Evolutionary conservation across 2,797 vertebrate genomes (phyloP), one percentile per base, ranked within the genome.

Genomic region (Clarias laeviceps): DNA sequence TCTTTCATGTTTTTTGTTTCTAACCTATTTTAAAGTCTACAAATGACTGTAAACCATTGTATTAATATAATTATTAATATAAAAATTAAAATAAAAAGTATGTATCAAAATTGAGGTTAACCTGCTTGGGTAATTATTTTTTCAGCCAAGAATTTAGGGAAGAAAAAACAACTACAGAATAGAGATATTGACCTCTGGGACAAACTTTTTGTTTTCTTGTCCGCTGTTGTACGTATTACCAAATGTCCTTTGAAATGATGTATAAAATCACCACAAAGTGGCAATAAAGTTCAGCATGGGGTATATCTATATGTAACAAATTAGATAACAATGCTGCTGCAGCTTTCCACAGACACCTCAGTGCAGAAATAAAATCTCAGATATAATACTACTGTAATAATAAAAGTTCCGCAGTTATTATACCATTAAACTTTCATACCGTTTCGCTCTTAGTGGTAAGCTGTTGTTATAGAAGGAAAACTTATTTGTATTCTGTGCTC

Each of bases 371-470:
- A 81, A 50, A 81, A 56, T 12, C n/a, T 0, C 62, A 6, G 27
- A 66, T 66, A 80, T 66, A 66, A 65, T 50, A 64, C 37, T 50
- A 65, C 79, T 80, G 37, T 20, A 14, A 65, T 65, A 27, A 45
- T 45, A 62, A 45, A 45, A 9, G 37, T 29, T 66, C 62, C 14
- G 17, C 40, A 40, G n/a, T 66, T 80, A 80, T 80, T 80, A 80
- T 50, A 37, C 78, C 61, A 80, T 80, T 45, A 80, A 65, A 80
- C 45, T 64, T 80, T 80, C 78, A 64, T 64, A 50, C n/a, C 7
- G 8, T 64, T 80, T 65, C 11, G 45, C 57, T 24, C 27, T 27
- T 29, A 29, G 78, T 62, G n/a, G 4, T 65, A 50, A 32, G 27
- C 5, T 32, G 62, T 29, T 54, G 79, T 66, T 81, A 12, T 66